phyloP scores from a whole-genome alignment of 2,797 vertebrate genomes.

The Triplophysa yarkandensis region DNA sequence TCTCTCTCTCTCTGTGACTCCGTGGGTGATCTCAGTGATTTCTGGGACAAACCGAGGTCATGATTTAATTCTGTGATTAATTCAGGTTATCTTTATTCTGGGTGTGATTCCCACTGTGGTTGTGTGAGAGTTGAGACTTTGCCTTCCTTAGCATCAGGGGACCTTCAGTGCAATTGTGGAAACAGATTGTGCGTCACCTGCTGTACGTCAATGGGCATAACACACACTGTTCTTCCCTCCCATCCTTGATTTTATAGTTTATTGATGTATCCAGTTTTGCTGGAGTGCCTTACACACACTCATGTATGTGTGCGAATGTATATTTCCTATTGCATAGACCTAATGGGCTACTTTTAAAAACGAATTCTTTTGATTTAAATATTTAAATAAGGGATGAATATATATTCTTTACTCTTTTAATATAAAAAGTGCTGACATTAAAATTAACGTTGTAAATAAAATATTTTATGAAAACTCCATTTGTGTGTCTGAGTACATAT shows the following conservation, averaged over 20 bases:
- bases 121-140: background rate
- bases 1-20: constrained; percentile 13
- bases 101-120: constrained; percentile 14
- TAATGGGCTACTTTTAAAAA: constrained; percentile 21
- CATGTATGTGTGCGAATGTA: background rate
- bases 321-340: background rate
- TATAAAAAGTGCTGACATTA: constrained; percentile 40
- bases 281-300: constrained; percentile 41
- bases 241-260: background rate
- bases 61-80: constrained; percentile 32
- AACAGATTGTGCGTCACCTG: constrained; percentile 13
- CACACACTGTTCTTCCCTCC: background rate
- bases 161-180: background rate
- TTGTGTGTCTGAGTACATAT: background rate
- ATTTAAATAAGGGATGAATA: constrained; percentile 48
- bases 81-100: constrained; percentile 20
- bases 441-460: constrained; percentile 61
- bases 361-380: constrained; percentile 26
- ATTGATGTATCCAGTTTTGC: constrained; percentile 38
- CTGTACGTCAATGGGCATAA: constrained; percentile 22
- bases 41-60: constrained; percentile 6
- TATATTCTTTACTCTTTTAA: constrained; percentile 32
- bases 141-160: background rate
- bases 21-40: constrained; percentile 25
- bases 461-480: constrained; percentile 51